These are phyloP conservation scores for Falcunculus frontatus DNA, from an alignment of 2,113 vertebrate genomes.

Conservation along the genomic window DNA sequence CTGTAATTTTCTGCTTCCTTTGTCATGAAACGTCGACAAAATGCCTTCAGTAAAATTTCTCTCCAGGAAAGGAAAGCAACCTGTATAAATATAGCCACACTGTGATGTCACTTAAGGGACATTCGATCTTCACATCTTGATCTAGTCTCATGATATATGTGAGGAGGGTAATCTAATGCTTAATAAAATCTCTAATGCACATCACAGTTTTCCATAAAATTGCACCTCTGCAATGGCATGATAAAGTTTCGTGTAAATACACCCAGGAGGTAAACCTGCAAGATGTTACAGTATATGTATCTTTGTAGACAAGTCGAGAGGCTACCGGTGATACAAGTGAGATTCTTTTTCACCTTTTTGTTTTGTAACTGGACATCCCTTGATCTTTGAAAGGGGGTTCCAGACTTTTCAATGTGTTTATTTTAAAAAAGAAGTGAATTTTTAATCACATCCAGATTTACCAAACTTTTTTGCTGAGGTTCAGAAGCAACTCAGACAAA, in stretches of 20 bases:
- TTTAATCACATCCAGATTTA: not conserved
- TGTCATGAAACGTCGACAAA: slow-evolving; percentile 22
- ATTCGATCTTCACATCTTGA: slow-evolving; percentile 11
- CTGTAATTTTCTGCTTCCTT: slow-evolving; percentile 59
- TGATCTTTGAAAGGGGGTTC: not conserved
- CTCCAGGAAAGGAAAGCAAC: not conserved
- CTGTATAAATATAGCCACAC: not conserved
- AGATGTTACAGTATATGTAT: not conserved
- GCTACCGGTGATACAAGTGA: not conserved
- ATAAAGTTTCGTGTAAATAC: not conserved
- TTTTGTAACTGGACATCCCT: not conserved
- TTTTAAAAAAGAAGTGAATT: not conserved
- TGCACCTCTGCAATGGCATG: not conserved
- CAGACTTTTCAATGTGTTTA: not conserved
- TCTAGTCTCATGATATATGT: not conserved
- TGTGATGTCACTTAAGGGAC: slow-evolving; percentile 27
- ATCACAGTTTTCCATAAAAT: slow-evolving; percentile 7
- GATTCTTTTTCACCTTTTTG: not conserved
- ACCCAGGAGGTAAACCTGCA: not conserved
- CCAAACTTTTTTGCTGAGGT: not conserved
- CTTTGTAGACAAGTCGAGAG: not conserved
- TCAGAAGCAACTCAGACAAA: slow-evolving; percentile 2
- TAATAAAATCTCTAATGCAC: slow-evolving; percentile 45
- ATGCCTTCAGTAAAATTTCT: not conserved
- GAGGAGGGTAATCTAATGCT: slow-evolving; percentile 13